Evolutionary conservation across 37 sponge, comb jelly and placozoan genomes (phyloP), one percentile per base, ranked within the genome.

Genomic region (Chondrilla cf. caribensis): DNA sequence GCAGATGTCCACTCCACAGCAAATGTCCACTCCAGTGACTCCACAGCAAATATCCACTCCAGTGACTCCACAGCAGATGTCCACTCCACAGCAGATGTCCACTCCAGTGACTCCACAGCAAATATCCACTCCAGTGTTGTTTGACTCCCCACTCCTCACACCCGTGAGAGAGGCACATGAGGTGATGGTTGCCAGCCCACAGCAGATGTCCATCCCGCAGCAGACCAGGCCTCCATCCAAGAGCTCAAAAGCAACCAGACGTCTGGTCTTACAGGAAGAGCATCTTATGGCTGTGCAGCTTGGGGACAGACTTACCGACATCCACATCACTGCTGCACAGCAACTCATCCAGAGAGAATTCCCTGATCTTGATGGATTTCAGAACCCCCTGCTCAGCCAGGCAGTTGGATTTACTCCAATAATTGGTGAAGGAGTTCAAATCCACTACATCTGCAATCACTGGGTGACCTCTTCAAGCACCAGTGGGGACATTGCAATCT

Each of bases 1-100:
- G 28, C 67, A 65, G 67, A 65, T n/a, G 67, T 65, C 67, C 67
- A 65, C 67, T n/a, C 67, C 67, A 25, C 26, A 65, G 67, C 67
- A 65, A 26, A 65, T 65, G 67, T 65, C 67, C 67, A 65, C 67
- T 65, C 28, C 67, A 25, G 67, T n/a, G 22, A n/a, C 22, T 26
- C 26, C 67, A 25, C 67, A 65, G 67, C 67, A 65, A 26, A 65
- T 65, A 26, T 65, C 67, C 67, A 65, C 67, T n/a, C 67, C 67
- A 25, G 67, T n/a, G 22, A 26, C 26, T 8, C 26, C 67, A 25
- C 67, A 65, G 67, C 67, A 65, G 67, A 65, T n/a, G 67, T 65
- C 67, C 67, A 65, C 67, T n/a, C 67, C 22, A 25, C 25, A 9
- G 22, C 26, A n/a, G 67, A 65, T n/a, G 67, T 65, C 67, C 67